A percentile compares a stretch with the other conserved stretches of the same genome.
Conservation (phyloP, 2,797 vertebrate species). For the Valencia hispanica region DNA sequence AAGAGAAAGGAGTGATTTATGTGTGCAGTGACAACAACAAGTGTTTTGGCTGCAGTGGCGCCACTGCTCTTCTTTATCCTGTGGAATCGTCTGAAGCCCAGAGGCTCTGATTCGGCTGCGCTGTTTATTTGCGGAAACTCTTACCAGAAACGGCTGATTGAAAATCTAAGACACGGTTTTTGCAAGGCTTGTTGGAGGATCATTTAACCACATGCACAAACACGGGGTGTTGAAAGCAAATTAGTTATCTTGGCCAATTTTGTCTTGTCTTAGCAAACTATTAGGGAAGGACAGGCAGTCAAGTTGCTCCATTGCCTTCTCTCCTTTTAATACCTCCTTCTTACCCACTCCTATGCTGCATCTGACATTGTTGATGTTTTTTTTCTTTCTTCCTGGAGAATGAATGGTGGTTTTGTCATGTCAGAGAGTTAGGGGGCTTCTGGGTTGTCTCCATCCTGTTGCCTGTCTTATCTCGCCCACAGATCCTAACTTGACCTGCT, state of each 20-base stretch:
- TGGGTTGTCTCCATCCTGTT: slow-evolving; percentile 82
- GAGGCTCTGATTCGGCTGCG: slow-evolving; percentile 6
- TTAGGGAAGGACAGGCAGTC: slow-evolving; percentile 46
- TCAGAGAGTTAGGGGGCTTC: slow-evolving; percentile 63
- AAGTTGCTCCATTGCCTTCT: slow-evolving; percentile 29
- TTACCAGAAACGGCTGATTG: slow-evolving; percentile 2
- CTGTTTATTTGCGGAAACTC: slow-evolving; percentile 11
- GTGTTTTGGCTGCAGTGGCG: slow-evolving; percentile 63
- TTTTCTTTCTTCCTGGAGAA: slow-evolving; percentile 76
- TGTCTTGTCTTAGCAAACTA: neutral
- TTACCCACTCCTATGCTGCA: slow-evolving; percentile 44
- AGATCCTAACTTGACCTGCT: slow-evolving; percentile 71
- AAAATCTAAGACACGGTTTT: neutral
- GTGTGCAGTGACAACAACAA: slow-evolving; percentile 65
- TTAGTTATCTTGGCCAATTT: slow-evolving; percentile 2
- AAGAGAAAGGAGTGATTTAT: slow-evolving; percentile 70
- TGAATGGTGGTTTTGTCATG: slow-evolving; percentile 76
- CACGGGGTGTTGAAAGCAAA: slow-evolving; percentile 9
- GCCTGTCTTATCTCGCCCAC: slow-evolving; percentile 77
- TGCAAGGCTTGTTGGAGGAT: neutral
- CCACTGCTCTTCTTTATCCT: slow-evolving; percentile 47
- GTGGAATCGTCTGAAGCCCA: slow-evolving; percentile 36
- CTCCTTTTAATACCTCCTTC: neutral
- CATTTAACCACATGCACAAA: slow-evolving; percentile 9
- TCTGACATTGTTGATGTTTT: slow-evolving; percentile 81